Conservation (phyloP, 2,888 invertebrate genomes). For the Micoletzkya japonica region DNA sequence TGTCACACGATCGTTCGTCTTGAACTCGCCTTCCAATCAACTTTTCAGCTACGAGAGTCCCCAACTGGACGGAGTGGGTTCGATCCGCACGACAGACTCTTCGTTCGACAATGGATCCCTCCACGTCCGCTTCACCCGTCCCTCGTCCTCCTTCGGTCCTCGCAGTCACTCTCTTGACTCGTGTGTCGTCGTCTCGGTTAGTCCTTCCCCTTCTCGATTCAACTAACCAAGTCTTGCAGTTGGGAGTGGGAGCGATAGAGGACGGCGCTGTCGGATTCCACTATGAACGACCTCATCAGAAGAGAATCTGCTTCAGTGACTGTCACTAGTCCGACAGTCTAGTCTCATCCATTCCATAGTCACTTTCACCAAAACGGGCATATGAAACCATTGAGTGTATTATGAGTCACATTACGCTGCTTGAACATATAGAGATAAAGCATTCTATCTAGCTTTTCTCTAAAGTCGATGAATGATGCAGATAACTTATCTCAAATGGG, state of each 20-base stretch:
- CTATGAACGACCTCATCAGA: conserved; percentile 18
- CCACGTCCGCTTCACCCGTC: conserved; percentile 22
- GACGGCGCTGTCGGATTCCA: conserved; percentile 9
- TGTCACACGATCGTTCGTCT: too few species aligned
- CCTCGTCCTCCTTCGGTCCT: background rate
- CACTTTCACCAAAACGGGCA: too few species aligned
- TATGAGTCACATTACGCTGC: too few species aligned
- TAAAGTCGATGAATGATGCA: too few species aligned
- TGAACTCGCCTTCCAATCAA: background rate
- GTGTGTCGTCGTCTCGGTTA: conserved; percentile 18
- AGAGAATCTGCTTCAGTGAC: conserved; percentile 10
- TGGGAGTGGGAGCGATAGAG: conserved; percentile 8
- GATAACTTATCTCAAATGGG: too few species aligned
- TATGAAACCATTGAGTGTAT: too few species aligned
- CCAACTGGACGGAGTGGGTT: conserved; percentile 10
- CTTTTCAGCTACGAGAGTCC: conserved; percentile 16
- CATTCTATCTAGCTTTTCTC: too few species aligned
- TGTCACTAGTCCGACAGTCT: conserved; percentile 11
- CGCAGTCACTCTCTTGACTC: conserved; percentile 15
- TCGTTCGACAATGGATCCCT: background rate
- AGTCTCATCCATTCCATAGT: too few species aligned
- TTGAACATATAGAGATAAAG: too few species aligned
- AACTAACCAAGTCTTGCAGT: background rate
- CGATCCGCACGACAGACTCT: background rate
- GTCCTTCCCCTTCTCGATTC: background rate